These are phyloP conservation scores for Caenorhabditis latens DNA, from an alignment of 1,140 invertebrate species.

Conservation along the genomic window DNA sequence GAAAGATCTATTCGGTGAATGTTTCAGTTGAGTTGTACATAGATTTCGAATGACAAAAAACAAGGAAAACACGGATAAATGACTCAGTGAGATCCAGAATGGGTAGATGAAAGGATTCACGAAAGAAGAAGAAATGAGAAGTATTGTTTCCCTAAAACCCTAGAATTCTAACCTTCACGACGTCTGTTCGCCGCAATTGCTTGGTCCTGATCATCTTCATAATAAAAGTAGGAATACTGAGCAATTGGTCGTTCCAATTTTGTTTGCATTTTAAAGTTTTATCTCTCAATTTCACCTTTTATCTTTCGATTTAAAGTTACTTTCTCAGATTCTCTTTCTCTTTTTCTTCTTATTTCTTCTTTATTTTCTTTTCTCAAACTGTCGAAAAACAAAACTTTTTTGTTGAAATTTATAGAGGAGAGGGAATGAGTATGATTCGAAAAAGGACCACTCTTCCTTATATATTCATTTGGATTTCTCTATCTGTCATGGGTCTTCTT, in stretches of 20 bases:
- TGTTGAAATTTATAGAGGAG: background rate
- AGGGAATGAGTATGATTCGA: background rate
- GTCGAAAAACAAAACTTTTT: constrained; percentile 3
- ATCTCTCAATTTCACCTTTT: background rate
- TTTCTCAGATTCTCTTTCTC: background rate
- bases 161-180: constrained; percentile 17
- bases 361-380: background rate
- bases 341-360: constrained; percentile 8
- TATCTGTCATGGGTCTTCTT: constrained; percentile 35
- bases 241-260: constrained; percentile 51
- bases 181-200: constrained; percentile 52
- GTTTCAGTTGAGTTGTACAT: too few relatives aligned
- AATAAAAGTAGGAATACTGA: constrained; percentile 52
- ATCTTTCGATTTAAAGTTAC: constrained; percentile 33
- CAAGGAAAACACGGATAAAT: background rate
- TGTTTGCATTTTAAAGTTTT: background rate
- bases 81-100: background rate
- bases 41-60: too few relatives aligned
- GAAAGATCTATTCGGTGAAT: too few relatives aligned
- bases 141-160: background rate
- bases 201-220: constrained; percentile 14
- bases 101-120: too few relatives aligned
- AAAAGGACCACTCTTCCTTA: background rate
- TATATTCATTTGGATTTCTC: constrained; percentile 30
- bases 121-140: background rate